These are phyloP conservation scores for Peromyscus polionotus DNA, from an alignment of 2,113 vertebrate genomes.

Conservation along the genomic window DNA sequence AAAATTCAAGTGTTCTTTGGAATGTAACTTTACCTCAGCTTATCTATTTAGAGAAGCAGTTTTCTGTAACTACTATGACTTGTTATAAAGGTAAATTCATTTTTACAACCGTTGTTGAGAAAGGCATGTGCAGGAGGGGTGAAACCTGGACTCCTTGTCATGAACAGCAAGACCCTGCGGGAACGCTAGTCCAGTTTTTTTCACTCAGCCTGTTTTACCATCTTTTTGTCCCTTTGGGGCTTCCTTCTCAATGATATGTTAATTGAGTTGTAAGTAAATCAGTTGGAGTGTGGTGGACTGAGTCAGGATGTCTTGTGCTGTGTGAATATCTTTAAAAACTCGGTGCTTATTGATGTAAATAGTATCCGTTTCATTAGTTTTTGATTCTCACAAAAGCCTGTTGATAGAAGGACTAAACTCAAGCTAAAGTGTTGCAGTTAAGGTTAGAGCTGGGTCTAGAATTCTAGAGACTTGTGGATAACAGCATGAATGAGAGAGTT, in stretches of 20 bases:
- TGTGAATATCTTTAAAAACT: background rate
- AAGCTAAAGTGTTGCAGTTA: slow-evolving; percentile 17
- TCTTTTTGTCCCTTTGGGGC: slow-evolving; percentile 21
- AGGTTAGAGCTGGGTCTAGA: background rate
- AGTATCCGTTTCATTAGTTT: background rate
- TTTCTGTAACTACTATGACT: background rate
- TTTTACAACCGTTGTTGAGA: background rate
- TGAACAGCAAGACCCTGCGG: background rate
- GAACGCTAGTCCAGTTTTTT: background rate
- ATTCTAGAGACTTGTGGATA: background rate
- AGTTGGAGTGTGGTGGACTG: slow-evolving; percentile 4
- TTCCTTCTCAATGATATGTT: slow-evolving; percentile 49
- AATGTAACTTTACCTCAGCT: slow-evolving; percentile 18
- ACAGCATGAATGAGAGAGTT: background rate
- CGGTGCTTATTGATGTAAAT: background rate
- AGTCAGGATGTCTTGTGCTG: background rate
- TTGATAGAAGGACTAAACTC: background rate
- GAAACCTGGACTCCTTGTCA: background rate
- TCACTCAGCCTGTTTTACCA: background rate
- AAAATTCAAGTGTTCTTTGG: background rate
- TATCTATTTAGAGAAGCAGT: background rate
- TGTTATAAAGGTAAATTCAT: background rate
- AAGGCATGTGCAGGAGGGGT: background rate
- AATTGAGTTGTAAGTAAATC: slow-evolving; percentile 28
- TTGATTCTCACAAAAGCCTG: background rate